Percentiles rank a stretch among this genome's conserved stretches.
Conservation (phyloP, 2,797 vertebrate species). For the Bovichtus variegatus region DNA sequence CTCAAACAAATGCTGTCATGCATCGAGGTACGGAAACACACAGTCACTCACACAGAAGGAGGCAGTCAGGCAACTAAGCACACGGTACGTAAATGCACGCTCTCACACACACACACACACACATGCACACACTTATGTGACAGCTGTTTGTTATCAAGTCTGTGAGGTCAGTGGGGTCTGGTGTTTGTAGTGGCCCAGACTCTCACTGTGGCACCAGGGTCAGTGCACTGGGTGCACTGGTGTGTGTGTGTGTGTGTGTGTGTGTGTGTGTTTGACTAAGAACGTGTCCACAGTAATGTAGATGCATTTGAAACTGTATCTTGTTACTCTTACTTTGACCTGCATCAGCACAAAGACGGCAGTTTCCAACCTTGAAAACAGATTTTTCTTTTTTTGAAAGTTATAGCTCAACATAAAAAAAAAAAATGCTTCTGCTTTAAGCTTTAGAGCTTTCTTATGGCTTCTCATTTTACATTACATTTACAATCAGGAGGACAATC, state of each 20-base stretch:
- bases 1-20: constrained; percentile 9
- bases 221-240: constrained; percentile 22
- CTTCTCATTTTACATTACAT: too few relatives aligned
- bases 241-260: background rate
- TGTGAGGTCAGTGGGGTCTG: constrained; percentile 70
- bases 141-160: constrained; percentile 80
- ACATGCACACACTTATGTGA: constrained; percentile 47
- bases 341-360: background rate
- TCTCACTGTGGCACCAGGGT: constrained; percentile 57
- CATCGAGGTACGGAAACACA: constrained; percentile 21
- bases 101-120: constrained; percentile 26
- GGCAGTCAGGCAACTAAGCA: constrained; percentile 23
- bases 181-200: constrained; percentile 67
- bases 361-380: background rate
- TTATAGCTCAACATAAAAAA: too few relatives aligned
- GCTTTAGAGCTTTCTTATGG: too few relatives aligned
- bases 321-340: background rate
- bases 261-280: background rate
- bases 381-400: background rate
- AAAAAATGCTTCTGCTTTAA: too few relatives aligned
- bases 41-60: background rate
- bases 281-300: constrained; percentile 8
- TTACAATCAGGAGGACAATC: too few relatives aligned
- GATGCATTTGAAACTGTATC: constrained; percentile 1
- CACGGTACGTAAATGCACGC: background rate